These are phyloP conservation scores for Campopleginae sp. DNA, from an alignment of 2,888 invertebrate species.

Conservation along the genomic window DNA sequence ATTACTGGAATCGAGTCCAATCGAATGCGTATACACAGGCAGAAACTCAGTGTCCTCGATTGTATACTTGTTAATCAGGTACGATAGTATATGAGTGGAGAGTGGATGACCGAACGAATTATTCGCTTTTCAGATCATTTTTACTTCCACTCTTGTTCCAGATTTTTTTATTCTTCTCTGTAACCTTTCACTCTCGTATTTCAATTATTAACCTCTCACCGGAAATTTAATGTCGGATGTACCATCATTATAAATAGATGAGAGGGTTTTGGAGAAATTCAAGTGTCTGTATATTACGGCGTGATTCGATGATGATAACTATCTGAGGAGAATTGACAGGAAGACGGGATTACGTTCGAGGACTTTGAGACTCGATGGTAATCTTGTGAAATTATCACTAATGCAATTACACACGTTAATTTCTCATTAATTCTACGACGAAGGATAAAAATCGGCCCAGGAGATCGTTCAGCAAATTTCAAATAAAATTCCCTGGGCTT, in stretches of 20 bases:
- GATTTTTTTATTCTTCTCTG: not conserved
- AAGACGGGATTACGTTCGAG: not conserved
- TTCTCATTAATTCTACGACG: not conserved
- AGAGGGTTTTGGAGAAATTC: not conserved
- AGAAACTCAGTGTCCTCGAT: not conserved
- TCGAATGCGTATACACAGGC: not conserved
- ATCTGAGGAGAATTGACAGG: not conserved
- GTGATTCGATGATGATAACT: slow-evolving; percentile 1
- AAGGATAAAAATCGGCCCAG: not conserved
- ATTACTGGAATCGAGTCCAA: not conserved
- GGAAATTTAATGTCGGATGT: slow-evolving; percentile 4
- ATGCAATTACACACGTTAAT: not conserved
- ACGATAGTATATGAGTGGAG: not conserved
- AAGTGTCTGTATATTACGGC: not conserved
- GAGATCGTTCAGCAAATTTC: not conserved
- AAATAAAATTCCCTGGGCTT: not conserved
- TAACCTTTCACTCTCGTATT: not conserved
- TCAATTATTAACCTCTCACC: slow-evolving; percentile 14
- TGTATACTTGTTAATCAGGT: not conserved
- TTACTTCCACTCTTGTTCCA: not conserved
- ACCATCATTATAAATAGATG: slow-evolving; percentile 36
- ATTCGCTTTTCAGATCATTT: not conserved
- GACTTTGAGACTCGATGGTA: not conserved
- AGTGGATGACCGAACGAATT: not conserved
- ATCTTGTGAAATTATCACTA: not conserved